These are phyloP conservation scores for Liposcelis brunnea DNA, from an alignment of 2,888 invertebrate species.

Conservation along the genomic window DNA sequence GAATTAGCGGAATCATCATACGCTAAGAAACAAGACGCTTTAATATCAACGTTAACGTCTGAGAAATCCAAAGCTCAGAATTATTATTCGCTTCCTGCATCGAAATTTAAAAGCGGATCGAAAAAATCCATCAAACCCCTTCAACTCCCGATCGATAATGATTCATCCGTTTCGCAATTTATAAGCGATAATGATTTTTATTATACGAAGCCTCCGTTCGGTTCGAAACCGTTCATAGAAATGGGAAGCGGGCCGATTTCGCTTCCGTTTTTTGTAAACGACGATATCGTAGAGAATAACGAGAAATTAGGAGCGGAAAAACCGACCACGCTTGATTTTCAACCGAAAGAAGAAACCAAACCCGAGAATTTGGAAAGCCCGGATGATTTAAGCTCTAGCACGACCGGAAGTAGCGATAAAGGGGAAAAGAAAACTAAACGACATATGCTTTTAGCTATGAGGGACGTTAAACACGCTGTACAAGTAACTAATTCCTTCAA, in stretches of 20 bases:
- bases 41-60: conserved; percentile 8
- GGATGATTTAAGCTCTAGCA: not conserved
- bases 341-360: not conserved
- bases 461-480: conserved; percentile 4
- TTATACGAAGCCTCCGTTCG: not conserved
- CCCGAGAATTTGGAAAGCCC: conserved; percentile 4
- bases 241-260: not conserved
- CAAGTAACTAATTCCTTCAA: conserved; percentile 2
- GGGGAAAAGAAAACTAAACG: not conserved
- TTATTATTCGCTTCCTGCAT: conserved; percentile 11
- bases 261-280: not conserved
- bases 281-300: not conserved
- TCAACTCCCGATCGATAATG: not conserved
- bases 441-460: conserved; percentile 5
- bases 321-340: not conserved
- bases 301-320: conserved; percentile 3
- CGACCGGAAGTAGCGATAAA: conserved; percentile 6
- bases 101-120: conserved; percentile 1
- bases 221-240: not conserved
- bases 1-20: conserved; percentile 18
- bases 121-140: not conserved
- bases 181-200: too few relatives aligned
- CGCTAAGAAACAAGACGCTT: conserved; percentile 12
- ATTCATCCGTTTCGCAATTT: not conserved
- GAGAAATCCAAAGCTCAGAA: conserved; percentile 11